A percentile compares a stretch with the other conserved stretches of the same genome.
Conservation (phyloP, 2,113 vertebrate species). For the Petrocephalus microphthalmus region DNA sequence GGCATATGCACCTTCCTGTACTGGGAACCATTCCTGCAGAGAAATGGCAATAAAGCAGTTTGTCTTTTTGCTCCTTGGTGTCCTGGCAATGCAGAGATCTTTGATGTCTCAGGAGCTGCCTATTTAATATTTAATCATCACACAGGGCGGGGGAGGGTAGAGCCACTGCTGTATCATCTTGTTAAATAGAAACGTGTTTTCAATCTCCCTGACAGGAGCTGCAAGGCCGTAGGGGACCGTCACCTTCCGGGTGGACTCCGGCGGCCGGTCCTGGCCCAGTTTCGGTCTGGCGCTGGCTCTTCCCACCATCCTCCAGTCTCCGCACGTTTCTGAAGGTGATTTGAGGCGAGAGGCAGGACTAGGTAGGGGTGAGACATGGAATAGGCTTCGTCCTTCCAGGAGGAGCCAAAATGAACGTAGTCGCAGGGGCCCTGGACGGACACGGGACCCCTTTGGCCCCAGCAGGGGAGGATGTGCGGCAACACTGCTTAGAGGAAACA, state of each 20-base stretch:
- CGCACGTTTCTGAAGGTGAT: not conserved
- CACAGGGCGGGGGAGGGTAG: not conserved
- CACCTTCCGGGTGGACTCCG: not conserved
- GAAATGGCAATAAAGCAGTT: not conserved
- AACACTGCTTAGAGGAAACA: slow-evolving; percentile 11
- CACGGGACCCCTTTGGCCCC: not conserved
- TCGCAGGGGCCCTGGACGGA: not conserved
- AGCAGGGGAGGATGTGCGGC: slow-evolving; percentile 14
- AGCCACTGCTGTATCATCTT: not conserved
- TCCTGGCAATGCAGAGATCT: slow-evolving; percentile 11
- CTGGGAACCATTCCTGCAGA: not conserved
- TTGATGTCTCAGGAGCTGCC: slow-evolving; percentile 3
- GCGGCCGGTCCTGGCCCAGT: too few relatives aligned
- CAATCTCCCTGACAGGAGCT: not conserved
- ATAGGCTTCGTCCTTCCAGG: not conserved
- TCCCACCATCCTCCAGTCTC: not conserved
- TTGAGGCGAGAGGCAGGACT: not conserved
- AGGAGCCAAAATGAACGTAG: not conserved
- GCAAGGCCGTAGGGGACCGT: not conserved
- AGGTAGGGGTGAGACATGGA: not conserved
- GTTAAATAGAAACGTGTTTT: not conserved
- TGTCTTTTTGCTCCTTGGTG: slow-evolving; percentile 10
- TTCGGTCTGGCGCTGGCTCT: not conserved
- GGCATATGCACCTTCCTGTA: not conserved
- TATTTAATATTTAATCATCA: slow-evolving; percentile 16